These are phyloP conservation scores for Crenuchus spilurus DNA, from an alignment of 2,797 vertebrate genomes.

Conservation along the genomic window DNA sequence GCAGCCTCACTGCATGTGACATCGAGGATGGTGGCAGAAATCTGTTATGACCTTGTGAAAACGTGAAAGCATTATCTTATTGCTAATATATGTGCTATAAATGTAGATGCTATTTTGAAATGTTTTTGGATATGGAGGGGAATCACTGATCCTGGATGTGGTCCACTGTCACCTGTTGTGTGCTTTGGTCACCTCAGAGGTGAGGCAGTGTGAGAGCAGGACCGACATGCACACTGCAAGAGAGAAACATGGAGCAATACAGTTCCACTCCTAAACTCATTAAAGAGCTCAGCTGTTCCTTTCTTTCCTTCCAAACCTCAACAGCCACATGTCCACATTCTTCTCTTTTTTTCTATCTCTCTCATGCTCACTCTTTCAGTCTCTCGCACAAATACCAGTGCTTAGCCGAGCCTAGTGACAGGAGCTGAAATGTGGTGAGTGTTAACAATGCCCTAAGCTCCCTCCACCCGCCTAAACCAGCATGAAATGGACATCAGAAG, in stretches of 20 bases:
- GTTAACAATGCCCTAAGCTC: constrained; percentile 56
- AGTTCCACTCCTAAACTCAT: constrained; percentile 68
- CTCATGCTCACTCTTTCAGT: constrained; percentile 30
- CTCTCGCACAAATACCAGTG: constrained; percentile 50
- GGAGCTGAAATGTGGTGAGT: constrained; percentile 52
- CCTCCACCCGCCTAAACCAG: constrained; percentile 61
- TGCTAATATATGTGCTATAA: background rate
- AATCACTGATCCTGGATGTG: constrained; percentile 6
- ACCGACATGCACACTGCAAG: constrained; percentile 62
- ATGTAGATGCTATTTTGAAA: background rate
- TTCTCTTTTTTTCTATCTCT: background rate
- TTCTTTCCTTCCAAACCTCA: constrained; percentile 54
- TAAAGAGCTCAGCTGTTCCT: constrained; percentile 73
- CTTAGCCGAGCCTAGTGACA: constrained; percentile 65
- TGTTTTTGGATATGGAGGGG: background rate
- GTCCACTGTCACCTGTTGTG: constrained; percentile 34
- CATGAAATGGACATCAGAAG: constrained; percentile 57
- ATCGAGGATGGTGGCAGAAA: constrained; percentile 18
- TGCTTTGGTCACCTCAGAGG: constrained; percentile 52
- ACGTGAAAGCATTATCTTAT: constrained; percentile 10
- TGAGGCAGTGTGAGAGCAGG: constrained; percentile 66
- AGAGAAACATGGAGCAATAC: constrained; percentile 4
- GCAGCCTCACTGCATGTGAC: constrained; percentile 39
- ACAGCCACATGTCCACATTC: constrained; percentile 57
- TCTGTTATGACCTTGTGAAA: constrained; percentile 42